A percentile compares a stretch with the other conserved stretches of the same genome.
Conservation (phyloP, 2,888 invertebrate genomes). For the Schrankia costaestrigalis region DNA sequence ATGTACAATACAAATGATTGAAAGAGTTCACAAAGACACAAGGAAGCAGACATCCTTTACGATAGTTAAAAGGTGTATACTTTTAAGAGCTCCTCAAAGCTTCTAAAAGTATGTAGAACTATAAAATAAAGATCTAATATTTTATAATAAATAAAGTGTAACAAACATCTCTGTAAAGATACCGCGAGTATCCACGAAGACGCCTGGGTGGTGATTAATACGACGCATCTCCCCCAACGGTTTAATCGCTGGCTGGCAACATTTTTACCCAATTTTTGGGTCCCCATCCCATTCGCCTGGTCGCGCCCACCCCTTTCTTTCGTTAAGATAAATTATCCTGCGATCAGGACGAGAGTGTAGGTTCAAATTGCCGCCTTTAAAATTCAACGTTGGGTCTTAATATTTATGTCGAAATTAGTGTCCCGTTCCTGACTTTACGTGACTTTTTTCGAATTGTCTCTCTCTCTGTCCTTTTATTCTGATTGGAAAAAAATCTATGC, state of each 20-base stretch:
- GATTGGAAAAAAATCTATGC: slow-evolving; percentile 13
- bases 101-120: not conserved
- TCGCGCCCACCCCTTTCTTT: slow-evolving; percentile 77
- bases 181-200: slow-evolving; percentile 68
- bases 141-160: not conserved
- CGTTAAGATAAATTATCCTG: slow-evolving; percentile 80
- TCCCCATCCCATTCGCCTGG: slow-evolving; percentile 39
- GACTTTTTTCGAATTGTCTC: slow-evolving; percentile 39
- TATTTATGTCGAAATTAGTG: slow-evolving; percentile 67
- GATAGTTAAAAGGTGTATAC: no score
- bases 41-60: no score
- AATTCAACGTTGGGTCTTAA: slow-evolving; percentile 74
- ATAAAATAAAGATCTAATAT: not conserved
- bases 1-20: no score
- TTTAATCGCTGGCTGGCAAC: slow-evolving; percentile 80
- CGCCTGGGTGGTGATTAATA: slow-evolving; percentile 79
- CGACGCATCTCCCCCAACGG: slow-evolving; percentile 79
- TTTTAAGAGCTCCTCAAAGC: no score
- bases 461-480: slow-evolving; percentile 15
- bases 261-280: slow-evolving; percentile 81
- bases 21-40: no score
- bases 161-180: slow-evolving; percentile 49
- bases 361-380: slow-evolving; percentile 80
- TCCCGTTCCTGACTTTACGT: slow-evolving; percentile 39
- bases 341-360: slow-evolving; percentile 80